Conservation (phyloP, 1,140 invertebrate genomes). For the Diplogasteroides magnus region DNA sequence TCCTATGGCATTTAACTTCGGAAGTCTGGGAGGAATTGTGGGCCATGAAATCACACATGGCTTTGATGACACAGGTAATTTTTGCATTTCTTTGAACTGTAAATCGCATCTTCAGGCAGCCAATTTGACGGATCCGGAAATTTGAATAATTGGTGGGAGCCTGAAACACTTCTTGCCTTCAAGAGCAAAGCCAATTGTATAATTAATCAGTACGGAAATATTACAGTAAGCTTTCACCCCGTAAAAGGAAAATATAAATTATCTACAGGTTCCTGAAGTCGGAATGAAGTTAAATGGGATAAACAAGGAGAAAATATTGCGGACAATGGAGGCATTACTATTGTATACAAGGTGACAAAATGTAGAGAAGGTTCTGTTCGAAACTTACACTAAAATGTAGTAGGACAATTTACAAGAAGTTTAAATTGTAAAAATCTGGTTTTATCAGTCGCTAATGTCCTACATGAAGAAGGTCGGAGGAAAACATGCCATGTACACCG, state of each 20-base stretch:
- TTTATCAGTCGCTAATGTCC: no score
- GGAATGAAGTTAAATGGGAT: conserved; percentile 57
- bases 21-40: conserved; percentile 60
- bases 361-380: no score
- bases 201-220: conserved; percentile 78
- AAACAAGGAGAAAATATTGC: conserved; percentile 61
- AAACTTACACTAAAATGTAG: no score
- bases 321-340: conserved; percentile 59
- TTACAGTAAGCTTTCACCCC: conserved; percentile 68
- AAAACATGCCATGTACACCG: no score
- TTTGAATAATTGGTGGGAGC: conserved; percentile 62
- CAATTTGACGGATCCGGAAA: conserved; percentile 57
- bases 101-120: not conserved
- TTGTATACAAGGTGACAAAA: conserved; percentile 57
- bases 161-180: conserved; percentile 4
- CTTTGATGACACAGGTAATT: conserved; percentile 56
- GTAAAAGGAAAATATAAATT: no score
- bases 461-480: no score
- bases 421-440: no score
- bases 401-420: no score
- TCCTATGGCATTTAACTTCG: conserved; percentile 56
- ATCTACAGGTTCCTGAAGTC: conserved; percentile 22
- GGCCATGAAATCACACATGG: conserved; percentile 60
- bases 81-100: not conserved
- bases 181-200: conserved; percentile 66